Evolutionary conservation across 2,113 vertebrate species (phyloP).

Genomic region (Helogale parvula): DNA sequence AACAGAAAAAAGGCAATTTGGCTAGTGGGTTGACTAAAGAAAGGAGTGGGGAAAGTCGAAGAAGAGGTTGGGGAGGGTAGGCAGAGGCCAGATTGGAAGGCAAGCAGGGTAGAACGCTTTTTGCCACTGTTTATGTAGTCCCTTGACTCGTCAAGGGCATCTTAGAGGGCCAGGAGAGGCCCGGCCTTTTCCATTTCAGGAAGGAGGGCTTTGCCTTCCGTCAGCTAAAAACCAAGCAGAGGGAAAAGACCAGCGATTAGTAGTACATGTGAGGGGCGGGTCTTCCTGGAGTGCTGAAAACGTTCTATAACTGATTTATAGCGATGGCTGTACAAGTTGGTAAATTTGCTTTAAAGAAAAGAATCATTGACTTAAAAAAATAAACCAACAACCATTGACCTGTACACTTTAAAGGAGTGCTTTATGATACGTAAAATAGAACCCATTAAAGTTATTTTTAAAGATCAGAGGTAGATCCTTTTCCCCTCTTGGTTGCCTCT

Average conservation of each 20-base stretch:
- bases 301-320: not conserved
- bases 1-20: not conserved
- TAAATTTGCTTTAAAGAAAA: not conserved
- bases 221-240: not conserved
- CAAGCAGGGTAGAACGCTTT: fast-evolving
- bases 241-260: fast-evolving
- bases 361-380: no score
- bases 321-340: not conserved
- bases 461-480: not conserved
- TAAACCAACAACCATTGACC: not conserved
- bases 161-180: not conserved
- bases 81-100: not conserved
- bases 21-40: not conserved
- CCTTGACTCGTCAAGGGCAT: not conserved
- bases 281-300: no score
- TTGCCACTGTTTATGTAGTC: no score
- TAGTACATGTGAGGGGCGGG: fast-evolving
- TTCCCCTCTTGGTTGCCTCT: not conserved
- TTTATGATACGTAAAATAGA: not conserved
- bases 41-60: not conserved
- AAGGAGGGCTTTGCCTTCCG: not conserved
- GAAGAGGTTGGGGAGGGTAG: not conserved
- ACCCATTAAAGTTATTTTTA: not conserved
- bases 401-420: not conserved
- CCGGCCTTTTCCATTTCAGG: not conserved